These are phyloP conservation scores for Strigamia maritima DNA, from an alignment of 2,888 invertebrate species.

Conservation along the genomic window DNA sequence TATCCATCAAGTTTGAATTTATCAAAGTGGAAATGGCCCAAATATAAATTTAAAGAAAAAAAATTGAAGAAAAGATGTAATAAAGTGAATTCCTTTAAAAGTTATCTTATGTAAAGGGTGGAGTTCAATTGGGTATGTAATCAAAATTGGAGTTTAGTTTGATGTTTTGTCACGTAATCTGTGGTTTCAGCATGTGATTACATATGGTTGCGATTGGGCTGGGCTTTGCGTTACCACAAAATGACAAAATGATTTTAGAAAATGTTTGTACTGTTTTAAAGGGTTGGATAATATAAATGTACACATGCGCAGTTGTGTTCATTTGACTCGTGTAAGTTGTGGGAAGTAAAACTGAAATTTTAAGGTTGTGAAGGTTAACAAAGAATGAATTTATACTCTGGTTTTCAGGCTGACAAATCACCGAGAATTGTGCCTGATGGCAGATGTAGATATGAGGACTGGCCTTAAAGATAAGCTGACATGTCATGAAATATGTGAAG, in stretches of 20 bases:
- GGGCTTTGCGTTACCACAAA: not conserved
- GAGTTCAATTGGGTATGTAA: slow-evolving; percentile 15
- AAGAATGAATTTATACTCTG: no score
- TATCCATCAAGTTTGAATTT: slow-evolving; percentile 10
- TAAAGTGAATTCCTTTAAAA: not conserved
- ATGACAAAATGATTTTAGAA: not conserved
- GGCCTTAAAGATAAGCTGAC: no score
- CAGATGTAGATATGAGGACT: no score
- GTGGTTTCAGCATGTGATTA: not conserved
- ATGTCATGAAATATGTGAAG: no score
- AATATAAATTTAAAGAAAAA: not conserved
- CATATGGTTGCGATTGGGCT: not conserved
- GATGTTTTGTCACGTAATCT: not conserved
- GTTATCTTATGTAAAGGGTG: not conserved
- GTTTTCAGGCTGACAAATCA: no score
- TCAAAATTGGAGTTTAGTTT: not conserved
- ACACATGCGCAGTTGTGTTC: no score
- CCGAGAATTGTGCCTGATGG: no score
- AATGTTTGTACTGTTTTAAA: not conserved
- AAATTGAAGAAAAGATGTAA: not conserved
- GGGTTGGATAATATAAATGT: no score
- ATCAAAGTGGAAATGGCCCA: slow-evolving; percentile 9
- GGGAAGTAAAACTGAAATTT: no score
- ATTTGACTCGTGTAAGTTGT: no score
- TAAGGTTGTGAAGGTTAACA: no score